Conservation (phyloP, 2,888 invertebrate species). For the Coleophora flavipennella region DNA sequence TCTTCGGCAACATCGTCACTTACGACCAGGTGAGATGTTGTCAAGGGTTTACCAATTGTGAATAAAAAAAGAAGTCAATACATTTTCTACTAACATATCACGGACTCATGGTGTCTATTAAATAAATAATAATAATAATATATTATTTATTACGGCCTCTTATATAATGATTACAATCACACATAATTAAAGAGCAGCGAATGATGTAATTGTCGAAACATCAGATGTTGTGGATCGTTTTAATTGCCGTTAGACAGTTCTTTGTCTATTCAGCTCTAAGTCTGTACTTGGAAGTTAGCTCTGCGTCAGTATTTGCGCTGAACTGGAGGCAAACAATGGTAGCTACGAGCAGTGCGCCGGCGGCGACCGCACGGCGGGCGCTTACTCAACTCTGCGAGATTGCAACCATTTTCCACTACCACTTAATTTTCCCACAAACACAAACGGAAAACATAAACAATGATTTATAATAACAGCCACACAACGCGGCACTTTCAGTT, state of each 20-base stretch:
- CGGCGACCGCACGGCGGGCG: slow-evolving; percentile 32
- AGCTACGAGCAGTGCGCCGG: slow-evolving; percentile 34
- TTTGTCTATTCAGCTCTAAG: background rate
- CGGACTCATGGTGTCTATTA: too few species aligned
- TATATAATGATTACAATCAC: too few species aligned
- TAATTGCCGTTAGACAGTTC: background rate
- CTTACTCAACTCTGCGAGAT: slow-evolving; percentile 44
- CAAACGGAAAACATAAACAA: slow-evolving; percentile 74
- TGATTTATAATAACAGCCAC: slow-evolving; percentile 72
- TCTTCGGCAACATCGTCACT: too few species aligned
- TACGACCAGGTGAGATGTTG: too few species aligned
- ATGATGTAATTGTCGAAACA: background rate
- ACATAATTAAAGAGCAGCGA: too few species aligned
- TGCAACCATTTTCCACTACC: slow-evolving; percentile 58
- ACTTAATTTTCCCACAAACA: slow-evolving; percentile 64
- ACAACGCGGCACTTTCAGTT: slow-evolving; percentile 71
- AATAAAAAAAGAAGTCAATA: too few species aligned
- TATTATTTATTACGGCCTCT: too few species aligned
- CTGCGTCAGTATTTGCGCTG: slow-evolving; percentile 5
- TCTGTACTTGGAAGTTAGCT: slow-evolving; percentile 2
- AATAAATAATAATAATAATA: too few species aligned
- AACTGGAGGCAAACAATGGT: slow-evolving; percentile 11
- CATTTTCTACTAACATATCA: too few species aligned
- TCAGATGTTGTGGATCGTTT: background rate
- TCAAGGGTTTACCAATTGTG: too few species aligned